Conservation (phyloP, 2,888 invertebrate species). For the Drosophila gaucha region DNA sequence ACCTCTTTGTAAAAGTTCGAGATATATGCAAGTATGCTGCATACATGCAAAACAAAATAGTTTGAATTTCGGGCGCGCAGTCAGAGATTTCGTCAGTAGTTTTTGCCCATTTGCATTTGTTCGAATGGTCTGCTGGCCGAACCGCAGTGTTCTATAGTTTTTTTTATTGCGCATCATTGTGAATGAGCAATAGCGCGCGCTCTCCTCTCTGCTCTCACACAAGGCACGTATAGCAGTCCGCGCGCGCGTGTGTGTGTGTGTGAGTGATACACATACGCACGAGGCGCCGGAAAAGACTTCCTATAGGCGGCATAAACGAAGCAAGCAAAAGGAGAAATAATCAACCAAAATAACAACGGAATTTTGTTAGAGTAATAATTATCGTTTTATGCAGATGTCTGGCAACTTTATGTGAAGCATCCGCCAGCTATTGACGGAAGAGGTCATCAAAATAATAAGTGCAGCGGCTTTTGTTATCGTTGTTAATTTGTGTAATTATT, state of each 20-base stretch:
- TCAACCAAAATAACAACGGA: constrained; percentile 10
- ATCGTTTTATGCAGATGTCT: neutral
- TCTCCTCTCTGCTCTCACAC: constrained; percentile 37
- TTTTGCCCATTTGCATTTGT: constrained; percentile 50
- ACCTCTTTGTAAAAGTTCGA: constrained; percentile 7
- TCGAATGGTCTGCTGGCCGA: constrained; percentile 15
- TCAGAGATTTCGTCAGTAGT: constrained; percentile 64
- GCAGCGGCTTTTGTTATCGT: constrained; percentile 1
- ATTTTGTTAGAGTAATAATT: constrained; percentile 1
- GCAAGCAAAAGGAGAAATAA: constrained; percentile 7
- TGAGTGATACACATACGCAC: constrained; percentile 28
- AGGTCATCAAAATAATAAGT: neutral
- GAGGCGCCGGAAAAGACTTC: constrained; percentile 53
- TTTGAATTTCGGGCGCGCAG: constrained; percentile 49
- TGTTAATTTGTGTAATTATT: constrained; percentile 7
- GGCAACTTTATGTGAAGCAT: constrained; percentile 1
- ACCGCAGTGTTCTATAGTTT: constrained; percentile 51
- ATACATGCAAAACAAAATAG: constrained; percentile 17
- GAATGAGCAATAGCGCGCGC: constrained; percentile 64
- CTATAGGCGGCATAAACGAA: constrained; percentile 29
- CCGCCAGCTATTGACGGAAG: neutral
- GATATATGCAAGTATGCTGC: constrained; percentile 3
- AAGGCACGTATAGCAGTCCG: constrained; percentile 31
- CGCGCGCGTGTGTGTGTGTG: constrained; percentile 4
- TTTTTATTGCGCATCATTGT: constrained; percentile 77